phyloP scores from a whole-genome alignment of 64 coral and sea anemone species.

The Platygyra sinensis region DNA sequence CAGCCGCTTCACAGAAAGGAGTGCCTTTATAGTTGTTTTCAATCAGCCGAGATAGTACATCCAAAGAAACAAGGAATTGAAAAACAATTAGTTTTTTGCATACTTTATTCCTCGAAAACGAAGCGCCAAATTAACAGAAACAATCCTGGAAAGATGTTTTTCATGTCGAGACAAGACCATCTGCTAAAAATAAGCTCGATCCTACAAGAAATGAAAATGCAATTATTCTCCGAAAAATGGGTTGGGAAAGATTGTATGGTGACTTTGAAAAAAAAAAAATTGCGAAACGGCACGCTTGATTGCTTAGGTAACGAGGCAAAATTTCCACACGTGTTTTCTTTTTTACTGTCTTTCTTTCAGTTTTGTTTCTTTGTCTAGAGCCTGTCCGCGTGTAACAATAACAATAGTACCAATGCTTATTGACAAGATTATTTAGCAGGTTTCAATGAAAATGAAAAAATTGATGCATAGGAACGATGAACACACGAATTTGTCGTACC shows the following conservation, averaged over 20 bases:
- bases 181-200: too few relatives aligned
- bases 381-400: background rate
- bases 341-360: background rate
- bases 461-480: background rate
- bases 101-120: too few relatives aligned
- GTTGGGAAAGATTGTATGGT: background rate
- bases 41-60: too few relatives aligned
- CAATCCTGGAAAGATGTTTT: too few relatives aligned
- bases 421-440: background rate
- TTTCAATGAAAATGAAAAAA: background rate
- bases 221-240: background rate
- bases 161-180: too few relatives aligned
- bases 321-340: conserved; percentile 19
- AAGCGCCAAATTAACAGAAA: too few relatives aligned
- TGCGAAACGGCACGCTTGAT: background rate
- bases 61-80: too few relatives aligned
- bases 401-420: background rate
- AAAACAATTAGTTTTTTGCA: too few relatives aligned
- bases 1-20: too few relatives aligned
- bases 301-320: conserved; percentile 51
- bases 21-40: too few relatives aligned
- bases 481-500: too few relatives aligned
- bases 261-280: background rate
- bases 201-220: too few relatives aligned
- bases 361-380: conserved; percentile 2